Evolutionary conservation across 2,888 invertebrate species (phyloP), one percentile per base, ranked within the genome.

Genomic region (Hesperia comma): DNA sequence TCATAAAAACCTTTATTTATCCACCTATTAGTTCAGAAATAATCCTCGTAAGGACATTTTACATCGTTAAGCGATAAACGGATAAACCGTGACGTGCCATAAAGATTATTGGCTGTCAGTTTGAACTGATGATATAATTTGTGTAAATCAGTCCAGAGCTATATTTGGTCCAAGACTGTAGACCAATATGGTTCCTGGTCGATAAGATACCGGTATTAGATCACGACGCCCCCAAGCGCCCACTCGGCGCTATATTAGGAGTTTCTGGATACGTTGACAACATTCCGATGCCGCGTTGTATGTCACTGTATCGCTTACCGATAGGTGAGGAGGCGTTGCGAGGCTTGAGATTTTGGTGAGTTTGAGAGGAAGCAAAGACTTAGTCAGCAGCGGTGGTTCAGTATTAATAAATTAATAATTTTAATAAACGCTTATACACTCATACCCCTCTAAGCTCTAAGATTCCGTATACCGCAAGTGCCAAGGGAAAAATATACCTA

Each of bases 171-270:
- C 37, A 58, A n/a, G 10, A 37, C 21, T 37, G 63, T 63, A 43
- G 17, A 53, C 64, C 57, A 15, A 67, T 67, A 67, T 61, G 67
- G 67, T 46, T 19, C 46, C 61, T 43, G 19, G 54, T 67, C 63
- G 69, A 67, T 66, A 66, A 56, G 63, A 6, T 10, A 32, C 19
- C 51, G n/a, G 55, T 56, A 64, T 73, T 71, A 73, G 72, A 70
- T 74, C 73, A 72, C 58, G 55, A 69, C 75, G 73, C 76, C 76
- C 71, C 75, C 75, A 71, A 26, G 26, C 26, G 66, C 76, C 77
- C 73, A 75, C 77, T 69, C 75, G 67, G 53, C 70, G 53, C 75
- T 74, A 70, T 75, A 74, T 75, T 72, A 74, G 74, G 64, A 32
- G 12, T 51, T 63, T 63, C 63, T 70, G 69, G 61, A 69, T 68